Evolutionary conservation across 2,888 invertebrate species (phyloP), one percentile per base, ranked within the genome.

Genomic region (Phyllotreta cruciferae): DNA sequence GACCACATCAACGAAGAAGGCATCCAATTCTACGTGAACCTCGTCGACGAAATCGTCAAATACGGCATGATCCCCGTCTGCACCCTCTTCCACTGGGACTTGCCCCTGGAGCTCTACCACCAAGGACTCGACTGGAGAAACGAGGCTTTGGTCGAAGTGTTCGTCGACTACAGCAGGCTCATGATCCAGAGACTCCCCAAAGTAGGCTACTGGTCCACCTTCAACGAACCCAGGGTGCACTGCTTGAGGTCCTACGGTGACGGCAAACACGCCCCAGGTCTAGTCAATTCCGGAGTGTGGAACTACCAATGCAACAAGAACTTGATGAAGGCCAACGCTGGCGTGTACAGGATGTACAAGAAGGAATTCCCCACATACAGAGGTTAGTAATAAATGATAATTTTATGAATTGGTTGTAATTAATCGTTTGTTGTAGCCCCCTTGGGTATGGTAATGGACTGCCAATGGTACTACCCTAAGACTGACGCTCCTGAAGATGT

Each of bases 261-360:
- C 67, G 80, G 76, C 0, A 81, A 80, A 70, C 82, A 83, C 63
- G 85, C 85, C 6, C 85, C 84, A 8, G 85, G 83, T 0, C 62
- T 83, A 8, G 77, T 82, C 65, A 83, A 83, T 60, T 82, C 85
- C 55, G 87, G 87, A 6, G 83, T 85, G n/a, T 86, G 85, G 7
- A 85, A 85, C 69, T 90, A 91, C 76, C 74, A 85, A 39, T 88
- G 87, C 72, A 85, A 85, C 60, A 87, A 89, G 72, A 87, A 85
- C 55, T 77, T 88, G 42, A 79, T 91, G 9, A 83, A 87, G 70
- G 85, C 90, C 0, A 91, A 91, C 72, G 88, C 87, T 0, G 85
- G 83, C 70, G 84, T 85, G 0, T 91, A 87, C 77, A 84, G 85
- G 58, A 74, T 88, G 38, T 90, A 90, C 75, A 82, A 88, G 53